Base-by-base conservation (phyloP, 2,797 vertebrate species). In the Lutjanus campechanus region DNA sequence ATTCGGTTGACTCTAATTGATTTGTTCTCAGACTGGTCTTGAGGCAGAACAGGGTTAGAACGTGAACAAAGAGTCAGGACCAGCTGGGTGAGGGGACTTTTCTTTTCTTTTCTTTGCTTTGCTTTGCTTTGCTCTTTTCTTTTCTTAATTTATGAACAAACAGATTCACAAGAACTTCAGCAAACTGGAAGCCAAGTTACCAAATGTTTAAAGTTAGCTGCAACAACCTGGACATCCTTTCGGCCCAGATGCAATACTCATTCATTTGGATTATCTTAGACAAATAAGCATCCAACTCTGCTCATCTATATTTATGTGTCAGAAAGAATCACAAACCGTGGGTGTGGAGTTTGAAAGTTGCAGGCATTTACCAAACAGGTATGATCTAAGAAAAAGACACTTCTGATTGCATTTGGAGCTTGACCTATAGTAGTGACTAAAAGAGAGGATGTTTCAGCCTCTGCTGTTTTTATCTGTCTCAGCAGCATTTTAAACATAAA, bases 111-210 rank as follows among this genome's bases (percentile, higher is more conserved):
- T 36, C 29, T 36, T 4, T 36, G 3, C 29, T 36, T 36, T 36
- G 3, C 29, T 36, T 36, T 36, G 29, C 29, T 36, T 36, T 36
- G 29, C 3, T 36, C 29, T 36, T 36, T 36, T 36, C 29, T 36
- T 36, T 36, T 36, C 29, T 36, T 4, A 53, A 68, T 49, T 56
- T 5, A 19, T 1, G 19, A 70, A 81, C 20, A 77, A 62, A 50
- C 9, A 68, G 11, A 79, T 20, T 41, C 54, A 60, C 36, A 47
- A 62, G 17, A 80, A 44, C 17, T 40, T 11, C 9, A 40, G 17
- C 0, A 0, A 29, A 8, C 49, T n/a, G 13, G 7, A 65, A 20
- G 19, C 11, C 20, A 53, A 22, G 44, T 22, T 2, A 51, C 10
- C 7, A 4, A 41, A 47, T 36, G 15, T 6, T 29, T 63, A 9